phyloP scores from a whole-genome alignment of 2,113 vertebrate species.

The Corythaeola cristata region DNA sequence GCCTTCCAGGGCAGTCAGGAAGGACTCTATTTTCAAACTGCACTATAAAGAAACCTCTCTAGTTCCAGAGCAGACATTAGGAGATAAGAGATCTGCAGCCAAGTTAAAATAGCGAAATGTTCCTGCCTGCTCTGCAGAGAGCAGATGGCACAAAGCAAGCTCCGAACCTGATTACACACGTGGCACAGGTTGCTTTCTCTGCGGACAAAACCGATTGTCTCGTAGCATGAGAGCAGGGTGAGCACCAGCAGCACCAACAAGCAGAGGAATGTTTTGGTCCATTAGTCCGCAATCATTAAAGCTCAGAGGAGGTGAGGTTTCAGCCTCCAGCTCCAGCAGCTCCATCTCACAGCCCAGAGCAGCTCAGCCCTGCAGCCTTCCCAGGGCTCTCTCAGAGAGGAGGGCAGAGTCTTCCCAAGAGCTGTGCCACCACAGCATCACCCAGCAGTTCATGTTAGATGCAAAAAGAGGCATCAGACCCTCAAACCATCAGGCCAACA shows the following conservation, averaged over 20 bases:
- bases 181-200: neutral
- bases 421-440: neutral
- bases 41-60: neutral
- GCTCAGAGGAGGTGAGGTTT: neutral
- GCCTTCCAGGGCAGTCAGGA: neutral
- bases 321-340: neutral
- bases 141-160: neutral
- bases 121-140: neutral
- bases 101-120: neutral
- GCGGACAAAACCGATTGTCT: neutral
- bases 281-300: neutral
- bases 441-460: fast-evolving
- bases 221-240: neutral
- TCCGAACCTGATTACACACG: fast-evolving
- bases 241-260: neutral
- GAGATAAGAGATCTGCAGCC: neutral
- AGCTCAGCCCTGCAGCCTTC: neutral
- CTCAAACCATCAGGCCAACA: neutral
- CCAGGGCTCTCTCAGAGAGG: neutral
- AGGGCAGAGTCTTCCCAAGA: neutral
- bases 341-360: neutral
- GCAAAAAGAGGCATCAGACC: neutral
- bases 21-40: neutral
- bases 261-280: neutral
- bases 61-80: neutral